A percentile compares a stretch with the other conserved stretches of the same genome.
These are phyloP conservation scores for Gadus chalcogrammus DNA, from an alignment of 2,113 vertebrate species.

Conservation along the genomic window DNA sequence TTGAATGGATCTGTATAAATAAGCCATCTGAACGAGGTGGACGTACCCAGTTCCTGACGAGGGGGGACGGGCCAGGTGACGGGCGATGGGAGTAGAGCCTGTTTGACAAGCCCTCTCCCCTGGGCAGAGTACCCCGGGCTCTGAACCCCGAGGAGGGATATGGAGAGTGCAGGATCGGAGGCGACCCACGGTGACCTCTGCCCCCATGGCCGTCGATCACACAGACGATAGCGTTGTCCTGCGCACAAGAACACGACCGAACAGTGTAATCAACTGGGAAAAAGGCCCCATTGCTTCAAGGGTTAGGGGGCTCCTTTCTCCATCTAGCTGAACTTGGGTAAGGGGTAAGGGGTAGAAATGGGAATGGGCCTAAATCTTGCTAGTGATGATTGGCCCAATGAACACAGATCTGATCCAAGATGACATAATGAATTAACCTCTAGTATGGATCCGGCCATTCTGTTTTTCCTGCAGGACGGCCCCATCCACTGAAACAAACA, in stretches of 20 bases:
- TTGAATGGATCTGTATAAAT: no score
- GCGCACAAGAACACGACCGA: slow-evolving; percentile 8
- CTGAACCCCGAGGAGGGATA: slow-evolving; percentile 55
- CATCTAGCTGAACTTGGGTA: no score
- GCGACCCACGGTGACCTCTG: slow-evolving; percentile 46
- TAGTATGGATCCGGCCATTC: slow-evolving; percentile 57
- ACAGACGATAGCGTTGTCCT: slow-evolving; percentile 82
- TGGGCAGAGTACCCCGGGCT: slow-evolving; percentile 11
- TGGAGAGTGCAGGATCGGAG: slow-evolving; percentile 60
- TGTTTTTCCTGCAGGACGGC: slow-evolving; percentile 50
- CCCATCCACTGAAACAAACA: slow-evolving; percentile 49
- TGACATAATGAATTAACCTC: slow-evolving; percentile 52
- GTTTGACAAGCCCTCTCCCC: slow-evolving; percentile 40
- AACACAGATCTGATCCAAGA: no score
- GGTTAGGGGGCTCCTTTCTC: no score
- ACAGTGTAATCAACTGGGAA: background rate
- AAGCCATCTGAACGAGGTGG: no score
- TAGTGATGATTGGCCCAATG: no score
- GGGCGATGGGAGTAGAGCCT: slow-evolving; percentile 54
- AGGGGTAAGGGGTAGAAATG: no score
- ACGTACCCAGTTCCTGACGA: slow-evolving; percentile 65
- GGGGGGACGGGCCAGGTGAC: slow-evolving; percentile 62
- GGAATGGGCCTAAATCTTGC: no score
- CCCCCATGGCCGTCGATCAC: slow-evolving; percentile 71
- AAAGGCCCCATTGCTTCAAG: no score